Evolutionary conservation across 2,888 invertebrate species (phyloP).

Genomic region (Gnatocerus cornutus): DNA sequence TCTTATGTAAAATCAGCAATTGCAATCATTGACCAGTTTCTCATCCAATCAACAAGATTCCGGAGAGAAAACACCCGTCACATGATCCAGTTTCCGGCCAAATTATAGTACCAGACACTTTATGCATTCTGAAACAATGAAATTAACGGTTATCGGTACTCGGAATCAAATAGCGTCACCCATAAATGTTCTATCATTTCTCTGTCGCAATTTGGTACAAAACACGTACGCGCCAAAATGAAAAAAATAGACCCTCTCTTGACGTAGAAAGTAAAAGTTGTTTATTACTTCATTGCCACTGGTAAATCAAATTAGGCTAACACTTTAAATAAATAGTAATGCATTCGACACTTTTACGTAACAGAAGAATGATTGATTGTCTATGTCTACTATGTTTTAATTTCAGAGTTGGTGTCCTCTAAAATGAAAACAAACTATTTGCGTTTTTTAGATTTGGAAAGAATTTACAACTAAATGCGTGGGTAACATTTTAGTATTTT

Average conservation of each 20-base stretch:
- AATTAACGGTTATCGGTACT: conserved; percentile 7
- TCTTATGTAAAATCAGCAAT: conserved; percentile 40
- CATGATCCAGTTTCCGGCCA: conserved; percentile 9
- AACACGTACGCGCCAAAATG: conserved; percentile 32
- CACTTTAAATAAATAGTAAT: conserved; percentile 43
- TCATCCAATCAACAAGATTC: conserved; percentile 25
- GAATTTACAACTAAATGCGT: too few relatives aligned
- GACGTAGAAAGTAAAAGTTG: conserved; percentile 59
- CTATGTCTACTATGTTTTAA: not conserved
- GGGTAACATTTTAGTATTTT: too few relatives aligned
- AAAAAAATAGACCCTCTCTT: conserved; percentile 38
- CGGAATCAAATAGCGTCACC: not conserved
- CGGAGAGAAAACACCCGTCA: conserved; percentile 35
- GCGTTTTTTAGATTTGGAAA: too few relatives aligned
- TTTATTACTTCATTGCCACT: conserved; percentile 58
- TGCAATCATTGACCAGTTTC: conserved; percentile 35
- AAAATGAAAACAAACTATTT: too few relatives aligned
- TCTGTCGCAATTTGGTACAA: conserved; percentile 34
- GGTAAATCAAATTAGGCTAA: conserved; percentile 44
- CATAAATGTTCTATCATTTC: conserved; percentile 6
- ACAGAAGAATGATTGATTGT: conserved; percentile 24
- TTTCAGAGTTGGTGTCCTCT: too few relatives aligned
- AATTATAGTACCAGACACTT: not conserved
- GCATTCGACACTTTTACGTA: conserved; percentile 16
- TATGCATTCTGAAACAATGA: not conserved